Conservation (phyloP, 2,113 vertebrate genomes). For the Actinemys pallida region DNA sequence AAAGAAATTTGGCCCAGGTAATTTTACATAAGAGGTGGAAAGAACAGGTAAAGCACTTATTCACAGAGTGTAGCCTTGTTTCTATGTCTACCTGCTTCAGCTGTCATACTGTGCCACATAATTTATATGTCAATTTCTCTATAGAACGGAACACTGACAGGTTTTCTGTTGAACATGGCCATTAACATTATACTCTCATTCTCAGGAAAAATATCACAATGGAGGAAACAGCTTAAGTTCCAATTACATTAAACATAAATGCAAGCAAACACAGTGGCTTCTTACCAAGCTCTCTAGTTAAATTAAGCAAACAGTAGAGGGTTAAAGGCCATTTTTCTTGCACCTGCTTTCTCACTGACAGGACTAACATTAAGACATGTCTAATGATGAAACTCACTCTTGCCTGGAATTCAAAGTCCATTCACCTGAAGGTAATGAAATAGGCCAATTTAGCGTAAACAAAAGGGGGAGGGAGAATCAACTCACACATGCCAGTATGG, state of each 20-base stretch:
- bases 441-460: conserved; percentile 80
- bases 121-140: neutral
- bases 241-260: neutral
- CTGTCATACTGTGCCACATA: conserved; percentile 19
- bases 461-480: conserved; percentile 1
- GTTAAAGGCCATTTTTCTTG: neutral
- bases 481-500: conserved; percentile 51
- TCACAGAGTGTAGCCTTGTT: conserved; percentile 20
- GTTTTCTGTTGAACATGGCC: conserved; percentile 33
- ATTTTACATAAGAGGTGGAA: conserved; percentile 33
- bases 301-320: neutral
- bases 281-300: neutral
- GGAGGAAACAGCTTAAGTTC: conserved; percentile 4
- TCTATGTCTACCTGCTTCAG: conserved; percentile 41
- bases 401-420: conserved; percentile 50
- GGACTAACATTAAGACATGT: neutral
- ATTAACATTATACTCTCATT: conserved; percentile 48
- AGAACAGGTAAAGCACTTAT: conserved; percentile 52
- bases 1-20: conserved; percentile 28
- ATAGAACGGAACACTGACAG: conserved; percentile 50
- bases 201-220: neutral
- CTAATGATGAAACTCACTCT: conserved; percentile 27
- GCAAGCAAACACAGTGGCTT: neutral
- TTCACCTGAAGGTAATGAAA: conserved; percentile 83
- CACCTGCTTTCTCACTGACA: conserved; percentile 60